These are phyloP conservation scores for Holcopasites calliopsidis DNA, from an alignment of 1,140 invertebrate genomes.

Conservation along the genomic window DNA sequence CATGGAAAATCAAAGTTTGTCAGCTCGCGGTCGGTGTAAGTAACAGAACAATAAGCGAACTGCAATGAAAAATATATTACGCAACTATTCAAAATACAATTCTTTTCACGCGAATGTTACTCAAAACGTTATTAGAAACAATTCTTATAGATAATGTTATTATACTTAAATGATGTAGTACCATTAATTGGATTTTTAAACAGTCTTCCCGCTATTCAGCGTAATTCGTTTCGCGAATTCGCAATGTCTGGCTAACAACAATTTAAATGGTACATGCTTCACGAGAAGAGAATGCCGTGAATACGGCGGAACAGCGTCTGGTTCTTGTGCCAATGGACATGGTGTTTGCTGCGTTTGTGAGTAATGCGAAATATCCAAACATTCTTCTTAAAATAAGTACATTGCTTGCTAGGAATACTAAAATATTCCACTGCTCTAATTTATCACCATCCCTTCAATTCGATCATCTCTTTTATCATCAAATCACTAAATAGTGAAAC, in stretches of 20 bases:
- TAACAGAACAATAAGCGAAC: neutral
- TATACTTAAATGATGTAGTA: neutral
- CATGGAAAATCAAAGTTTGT: neutral
- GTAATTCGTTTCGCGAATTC: constrained; percentile 86
- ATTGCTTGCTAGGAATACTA: too few relatives aligned
- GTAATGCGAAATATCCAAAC: constrained; percentile 65
- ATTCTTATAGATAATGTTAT: neutral
- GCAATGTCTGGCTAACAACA: constrained; percentile 83
- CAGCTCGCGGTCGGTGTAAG: constrained; percentile 59
- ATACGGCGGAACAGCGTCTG: constrained; percentile 85
- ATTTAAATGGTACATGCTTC: constrained; percentile 87
- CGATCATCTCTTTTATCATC: neutral
- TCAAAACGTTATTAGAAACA: neutral
- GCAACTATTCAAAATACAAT: neutral
- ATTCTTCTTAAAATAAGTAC: too few relatives aligned
- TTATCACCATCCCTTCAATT: too few relatives aligned
- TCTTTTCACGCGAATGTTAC: neutral
- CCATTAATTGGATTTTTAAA: constrained; percentile 35
- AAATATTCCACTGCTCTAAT: neutral
- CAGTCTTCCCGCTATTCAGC: constrained; percentile 86
- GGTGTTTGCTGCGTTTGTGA: constrained; percentile 90
- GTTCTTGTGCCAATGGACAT: constrained; percentile 85
- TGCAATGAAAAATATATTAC: neutral
- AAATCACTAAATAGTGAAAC: neutral
- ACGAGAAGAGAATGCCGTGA: constrained; percentile 87